Evolutionary conservation across 2,888 invertebrate species (phyloP).

Genomic region (Parochlus steinenii): DNA sequence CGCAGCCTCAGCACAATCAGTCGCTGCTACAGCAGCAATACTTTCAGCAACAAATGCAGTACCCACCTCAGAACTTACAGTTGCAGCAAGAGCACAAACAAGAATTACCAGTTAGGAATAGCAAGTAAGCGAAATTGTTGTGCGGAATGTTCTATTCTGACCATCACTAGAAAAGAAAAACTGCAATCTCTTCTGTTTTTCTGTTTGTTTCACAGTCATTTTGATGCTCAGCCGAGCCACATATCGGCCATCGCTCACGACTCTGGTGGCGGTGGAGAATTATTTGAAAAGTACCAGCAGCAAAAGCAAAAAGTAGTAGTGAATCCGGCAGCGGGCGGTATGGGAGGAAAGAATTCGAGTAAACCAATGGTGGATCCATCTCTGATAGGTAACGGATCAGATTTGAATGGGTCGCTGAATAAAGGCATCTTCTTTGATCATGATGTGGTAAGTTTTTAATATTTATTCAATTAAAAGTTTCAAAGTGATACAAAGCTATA

Average conservation of each 20-base stretch:
- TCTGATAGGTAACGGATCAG: too few species aligned
- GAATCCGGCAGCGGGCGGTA: slow-evolving; percentile 3
- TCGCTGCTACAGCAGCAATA: slow-evolving; percentile 10
- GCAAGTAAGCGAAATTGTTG: slow-evolving; percentile 2
- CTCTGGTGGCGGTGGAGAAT: slow-evolving; percentile 7
- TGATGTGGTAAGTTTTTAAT: too few species aligned
- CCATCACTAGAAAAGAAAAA: background rate
- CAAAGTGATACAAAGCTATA: too few species aligned
- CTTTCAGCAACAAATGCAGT: slow-evolving; percentile 11
- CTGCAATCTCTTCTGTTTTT: background rate
- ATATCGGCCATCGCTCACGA: too few species aligned
- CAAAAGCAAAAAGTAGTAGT: slow-evolving; percentile 7
- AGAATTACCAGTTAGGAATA: slow-evolving; percentile 10
- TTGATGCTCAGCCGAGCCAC: slow-evolving; percentile 4
- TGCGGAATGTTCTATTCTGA: background rate
- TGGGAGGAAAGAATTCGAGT: slow-evolving; percentile 12
- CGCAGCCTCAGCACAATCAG: slow-evolving; percentile 16
- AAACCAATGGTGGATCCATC: too few species aligned
- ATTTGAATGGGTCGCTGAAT: too few species aligned
- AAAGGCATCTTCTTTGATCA: too few species aligned
- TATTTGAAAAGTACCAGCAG: slow-evolving; percentile 11
- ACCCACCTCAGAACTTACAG: slow-evolving; percentile 13
- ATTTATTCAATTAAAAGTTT: too few species aligned
- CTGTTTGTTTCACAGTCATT: slow-evolving; percentile 1
- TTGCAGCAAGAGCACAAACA: slow-evolving; percentile 13